Conservation (phyloP, 2,888 invertebrate species). For the Drosophila macrospina region DNA sequence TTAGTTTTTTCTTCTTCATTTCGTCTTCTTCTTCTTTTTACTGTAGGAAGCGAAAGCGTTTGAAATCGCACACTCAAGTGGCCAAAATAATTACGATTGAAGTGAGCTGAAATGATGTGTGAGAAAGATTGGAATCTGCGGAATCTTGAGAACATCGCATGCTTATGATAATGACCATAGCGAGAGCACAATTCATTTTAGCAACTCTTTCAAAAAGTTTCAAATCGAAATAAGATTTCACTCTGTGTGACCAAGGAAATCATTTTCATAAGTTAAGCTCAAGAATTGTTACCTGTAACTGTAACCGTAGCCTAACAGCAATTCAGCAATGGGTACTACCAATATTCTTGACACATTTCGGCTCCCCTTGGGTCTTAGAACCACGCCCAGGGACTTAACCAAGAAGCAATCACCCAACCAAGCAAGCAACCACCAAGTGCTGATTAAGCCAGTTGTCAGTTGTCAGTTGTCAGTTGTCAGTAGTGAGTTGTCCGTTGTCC, state of each 20-base stretch:
- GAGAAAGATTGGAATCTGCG: conserved; percentile 48
- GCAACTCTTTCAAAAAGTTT: conserved; percentile 8
- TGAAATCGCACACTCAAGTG: conserved; percentile 69
- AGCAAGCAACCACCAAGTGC: background rate
- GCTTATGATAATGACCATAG: conserved; percentile 32
- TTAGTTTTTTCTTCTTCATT: no score
- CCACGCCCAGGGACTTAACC: conserved; percentile 3
- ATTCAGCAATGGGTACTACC: background rate
- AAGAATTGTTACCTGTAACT: background rate
- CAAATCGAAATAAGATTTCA: background rate
- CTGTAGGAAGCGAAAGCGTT: conserved; percentile 70
- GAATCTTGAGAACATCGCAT: conserved; percentile 35
- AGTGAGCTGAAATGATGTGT: conserved; percentile 42
- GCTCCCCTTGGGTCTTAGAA: background rate
- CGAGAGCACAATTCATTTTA: conserved; percentile 22
- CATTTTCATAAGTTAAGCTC: background rate
- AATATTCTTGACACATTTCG: background rate
- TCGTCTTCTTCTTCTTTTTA: conserved; percentile 1
- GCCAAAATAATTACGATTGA: conserved; percentile 48
- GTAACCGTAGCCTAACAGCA: conserved; percentile 1
- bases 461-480: conserved; percentile 21
- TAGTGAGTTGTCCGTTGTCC: conserved; percentile 23
- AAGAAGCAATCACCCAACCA: conserved; percentile 3
- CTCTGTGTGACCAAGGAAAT: background rate
- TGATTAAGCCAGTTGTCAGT: conserved; percentile 32